Percentiles rank a stretch among this genome's conserved stretches.
Conservation (phyloP, 1,140 invertebrate genomes). For the Brachionus sp. region DNA sequence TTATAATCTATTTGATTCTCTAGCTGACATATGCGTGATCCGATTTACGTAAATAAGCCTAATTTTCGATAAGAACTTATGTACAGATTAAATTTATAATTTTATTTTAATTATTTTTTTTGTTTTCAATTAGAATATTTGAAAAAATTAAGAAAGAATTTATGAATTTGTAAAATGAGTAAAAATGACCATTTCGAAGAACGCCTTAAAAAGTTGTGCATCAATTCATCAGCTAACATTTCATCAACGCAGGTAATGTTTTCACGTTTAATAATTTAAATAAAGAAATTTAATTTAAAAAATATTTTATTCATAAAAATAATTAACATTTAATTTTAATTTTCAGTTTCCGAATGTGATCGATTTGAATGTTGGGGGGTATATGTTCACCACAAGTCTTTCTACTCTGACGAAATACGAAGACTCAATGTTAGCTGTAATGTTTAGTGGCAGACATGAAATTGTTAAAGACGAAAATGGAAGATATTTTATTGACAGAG, state of each 20-base stretch:
- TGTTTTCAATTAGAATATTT: not conserved
- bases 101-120: not conserved
- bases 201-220: constrained; percentile 12
- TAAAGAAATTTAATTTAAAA: no score
- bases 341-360: constrained; percentile 43
- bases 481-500: constrained; percentile 51
- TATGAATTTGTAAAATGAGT: not conserved
- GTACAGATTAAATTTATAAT: not conserved
- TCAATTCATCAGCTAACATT: not conserved
- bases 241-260: not conserved
- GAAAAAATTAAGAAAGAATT: not conserved
- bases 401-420: constrained; percentile 53
- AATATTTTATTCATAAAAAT: not conserved
- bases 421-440: constrained; percentile 54
- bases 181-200: constrained; percentile 9
- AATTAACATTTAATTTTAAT: not conserved
- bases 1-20: not conserved
- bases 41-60: not conserved
- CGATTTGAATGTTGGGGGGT: constrained; percentile 55
- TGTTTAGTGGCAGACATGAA: constrained; percentile 56
- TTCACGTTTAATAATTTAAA: no score
- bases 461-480: constrained; percentile 55
- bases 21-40: not conserved
- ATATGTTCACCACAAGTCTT: constrained; percentile 53
- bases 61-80: not conserved